These are phyloP conservation scores for Cydia strobilella DNA, from an alignment of 1,140 invertebrate genomes.

Conservation along the genomic window DNA sequence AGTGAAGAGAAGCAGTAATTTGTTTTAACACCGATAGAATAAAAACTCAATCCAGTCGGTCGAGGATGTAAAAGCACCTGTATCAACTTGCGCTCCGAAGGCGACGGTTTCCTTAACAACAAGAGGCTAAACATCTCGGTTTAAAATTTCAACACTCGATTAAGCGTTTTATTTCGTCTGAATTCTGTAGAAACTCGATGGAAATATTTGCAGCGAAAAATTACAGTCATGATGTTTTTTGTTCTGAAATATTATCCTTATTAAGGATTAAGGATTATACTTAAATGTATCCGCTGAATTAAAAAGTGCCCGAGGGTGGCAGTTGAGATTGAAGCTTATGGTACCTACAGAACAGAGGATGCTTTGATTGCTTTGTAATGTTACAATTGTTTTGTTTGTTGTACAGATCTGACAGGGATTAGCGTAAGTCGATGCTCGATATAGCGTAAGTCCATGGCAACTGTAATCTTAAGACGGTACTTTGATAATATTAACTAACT, in stretches of 20 bases:
- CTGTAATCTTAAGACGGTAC: no score
- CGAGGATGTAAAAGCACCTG: not conserved
- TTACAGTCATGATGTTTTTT: slow-evolving; percentile 11
- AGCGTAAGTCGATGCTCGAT: no score
- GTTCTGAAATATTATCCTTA: slow-evolving; percentile 9
- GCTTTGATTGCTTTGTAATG: no score
- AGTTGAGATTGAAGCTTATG: not conserved
- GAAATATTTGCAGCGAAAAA: slow-evolving; percentile 17
- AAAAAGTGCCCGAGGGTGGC: not conserved
- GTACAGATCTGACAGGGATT: no score
- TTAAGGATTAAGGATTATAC: slow-evolving; percentile 29
- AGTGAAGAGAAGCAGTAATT: not conserved
- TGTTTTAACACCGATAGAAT: not conserved
- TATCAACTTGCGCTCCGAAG: not conserved
- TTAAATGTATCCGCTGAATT: slow-evolving; percentile 13
- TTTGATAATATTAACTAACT: no score
- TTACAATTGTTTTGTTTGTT: no score
- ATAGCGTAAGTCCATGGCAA: no score
- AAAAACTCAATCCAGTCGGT: not conserved
- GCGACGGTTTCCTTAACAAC: not conserved
- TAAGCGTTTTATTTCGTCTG: slow-evolving; percentile 20
- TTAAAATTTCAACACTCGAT: slow-evolving; percentile 18
- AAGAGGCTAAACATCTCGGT: not conserved
- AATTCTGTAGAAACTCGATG: slow-evolving; percentile 22
- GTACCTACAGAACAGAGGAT: not conserved